phyloP scores from a whole-genome alignment of 2,797 vertebrate species.

The Holocentrus rufus region DNA sequence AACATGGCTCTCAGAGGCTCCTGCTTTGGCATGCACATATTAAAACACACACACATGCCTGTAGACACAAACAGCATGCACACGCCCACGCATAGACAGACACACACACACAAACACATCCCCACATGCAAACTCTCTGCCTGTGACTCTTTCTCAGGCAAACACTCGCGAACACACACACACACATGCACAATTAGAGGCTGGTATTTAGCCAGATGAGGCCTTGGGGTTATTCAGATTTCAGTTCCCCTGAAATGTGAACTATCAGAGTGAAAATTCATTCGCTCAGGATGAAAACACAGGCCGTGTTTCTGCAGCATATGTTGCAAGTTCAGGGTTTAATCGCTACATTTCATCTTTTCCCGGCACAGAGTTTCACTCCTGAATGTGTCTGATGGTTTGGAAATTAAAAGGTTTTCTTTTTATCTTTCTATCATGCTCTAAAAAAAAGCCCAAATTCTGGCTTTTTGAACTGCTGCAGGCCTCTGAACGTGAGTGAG shows the following conservation, averaged over 20 bases:
- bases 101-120: background rate
- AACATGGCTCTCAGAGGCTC: background rate
- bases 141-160: background rate
- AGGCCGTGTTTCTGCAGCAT: constrained; percentile 11
- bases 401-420: constrained; percentile 1
- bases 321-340: constrained; percentile 31
- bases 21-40: background rate
- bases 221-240: constrained; percentile 48
- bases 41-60: background rate
- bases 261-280: constrained; percentile 34
- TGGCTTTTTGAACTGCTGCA: constrained; percentile 22
- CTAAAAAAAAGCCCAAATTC: too few species aligned
- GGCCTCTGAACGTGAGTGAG: background rate
- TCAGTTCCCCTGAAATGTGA: constrained; percentile 43
- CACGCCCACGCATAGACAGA: constrained; percentile 2
- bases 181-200: constrained; percentile 27
- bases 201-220: constrained; percentile 43
- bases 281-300: constrained; percentile 32
- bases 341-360: constrained; percentile 28
- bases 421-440: background rate
- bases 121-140: constrained; percentile 1
- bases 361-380: too few species aligned
- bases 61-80: background rate
- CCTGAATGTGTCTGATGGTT: too few species aligned
- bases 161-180: constrained; percentile 10